Conservation (phyloP, 2,888 invertebrate species). For the Drosophila antonietae region DNA sequence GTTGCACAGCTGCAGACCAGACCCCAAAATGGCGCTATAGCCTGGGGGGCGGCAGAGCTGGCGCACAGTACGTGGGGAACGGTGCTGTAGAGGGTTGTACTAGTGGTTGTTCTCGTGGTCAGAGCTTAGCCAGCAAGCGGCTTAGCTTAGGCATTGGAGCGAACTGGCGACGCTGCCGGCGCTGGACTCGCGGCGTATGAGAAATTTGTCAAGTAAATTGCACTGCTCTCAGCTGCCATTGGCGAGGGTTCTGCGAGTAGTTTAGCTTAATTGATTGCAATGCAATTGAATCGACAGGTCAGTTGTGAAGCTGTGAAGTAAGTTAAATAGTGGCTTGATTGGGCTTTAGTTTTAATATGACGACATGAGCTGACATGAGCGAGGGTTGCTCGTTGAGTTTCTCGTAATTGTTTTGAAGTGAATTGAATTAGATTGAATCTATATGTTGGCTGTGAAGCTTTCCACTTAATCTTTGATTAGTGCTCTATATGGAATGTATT, state of each 20-base stretch:
- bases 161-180: constrained; percentile 16
- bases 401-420: too few species aligned
- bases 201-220: constrained; percentile 68
- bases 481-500: not conserved
- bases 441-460: not conserved
- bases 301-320: too few species aligned
- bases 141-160: constrained; percentile 69
- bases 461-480: too few species aligned
- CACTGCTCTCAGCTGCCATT: constrained; percentile 43
- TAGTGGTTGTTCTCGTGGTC: constrained; percentile 55
- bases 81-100: too few species aligned
- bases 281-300: not conserved
- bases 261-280: not conserved
- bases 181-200: constrained; percentile 69
- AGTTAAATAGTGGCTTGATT: too few species aligned
- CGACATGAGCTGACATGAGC: too few species aligned
- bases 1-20: constrained; percentile 40
- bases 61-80: too few species aligned
- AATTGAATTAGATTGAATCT: too few species aligned
- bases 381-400: too few species aligned
- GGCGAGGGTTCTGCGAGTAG: constrained; percentile 22
- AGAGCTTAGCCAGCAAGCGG: constrained; percentile 74
- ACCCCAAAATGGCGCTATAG: not conserved
- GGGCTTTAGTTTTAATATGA: too few species aligned
- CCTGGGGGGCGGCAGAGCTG: too few species aligned